Evolutionary conservation across 2,797 vertebrate species (phyloP).

Genomic region (Limnodromus scolopaceus): DNA sequence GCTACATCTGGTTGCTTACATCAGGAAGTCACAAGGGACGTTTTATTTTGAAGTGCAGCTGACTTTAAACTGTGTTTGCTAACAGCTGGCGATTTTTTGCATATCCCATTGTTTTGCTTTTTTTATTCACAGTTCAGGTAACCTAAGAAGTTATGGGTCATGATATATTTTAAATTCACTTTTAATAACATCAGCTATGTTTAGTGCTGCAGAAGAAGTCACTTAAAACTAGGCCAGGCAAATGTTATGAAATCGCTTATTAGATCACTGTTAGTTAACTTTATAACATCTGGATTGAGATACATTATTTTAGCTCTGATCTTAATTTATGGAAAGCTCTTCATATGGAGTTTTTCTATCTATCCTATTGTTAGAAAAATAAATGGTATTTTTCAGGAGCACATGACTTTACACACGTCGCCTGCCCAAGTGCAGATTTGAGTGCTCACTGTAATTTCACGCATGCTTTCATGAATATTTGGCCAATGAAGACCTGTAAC

Average conservation of each 20-base stretch:
- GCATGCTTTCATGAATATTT: background rate
- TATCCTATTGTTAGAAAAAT: slow-evolving; percentile 9
- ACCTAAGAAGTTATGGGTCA: background rate
- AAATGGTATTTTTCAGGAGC: background rate
- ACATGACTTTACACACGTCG: background rate
- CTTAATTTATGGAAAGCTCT: slow-evolving; percentile 22
- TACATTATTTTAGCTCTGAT: background rate
- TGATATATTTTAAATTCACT: slow-evolving; percentile 39
- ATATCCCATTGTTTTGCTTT: background rate
- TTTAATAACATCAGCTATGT: slow-evolving; percentile 40
- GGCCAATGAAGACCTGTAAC: background rate
- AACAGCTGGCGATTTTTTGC: slow-evolving; percentile 41
- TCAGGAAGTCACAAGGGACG: slow-evolving; percentile 36
- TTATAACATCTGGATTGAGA: slow-evolving; percentile 37
- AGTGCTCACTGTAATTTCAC: background rate
- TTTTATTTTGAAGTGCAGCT: slow-evolving; percentile 50
- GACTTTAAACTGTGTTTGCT: slow-evolving; percentile 39
- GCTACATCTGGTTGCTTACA: slow-evolving; percentile 47
- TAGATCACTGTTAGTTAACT: slow-evolving; percentile 47
- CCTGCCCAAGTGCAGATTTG: background rate
- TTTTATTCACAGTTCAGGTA: background rate
- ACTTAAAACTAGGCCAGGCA: slow-evolving; percentile 56
- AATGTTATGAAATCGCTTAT: slow-evolving; percentile 60
- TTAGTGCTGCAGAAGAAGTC: slow-evolving; percentile 37
- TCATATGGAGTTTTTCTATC: background rate